Base-by-base conservation (phyloP, 1,140 invertebrate species). In the Melipona quadrifasciata region DNA sequence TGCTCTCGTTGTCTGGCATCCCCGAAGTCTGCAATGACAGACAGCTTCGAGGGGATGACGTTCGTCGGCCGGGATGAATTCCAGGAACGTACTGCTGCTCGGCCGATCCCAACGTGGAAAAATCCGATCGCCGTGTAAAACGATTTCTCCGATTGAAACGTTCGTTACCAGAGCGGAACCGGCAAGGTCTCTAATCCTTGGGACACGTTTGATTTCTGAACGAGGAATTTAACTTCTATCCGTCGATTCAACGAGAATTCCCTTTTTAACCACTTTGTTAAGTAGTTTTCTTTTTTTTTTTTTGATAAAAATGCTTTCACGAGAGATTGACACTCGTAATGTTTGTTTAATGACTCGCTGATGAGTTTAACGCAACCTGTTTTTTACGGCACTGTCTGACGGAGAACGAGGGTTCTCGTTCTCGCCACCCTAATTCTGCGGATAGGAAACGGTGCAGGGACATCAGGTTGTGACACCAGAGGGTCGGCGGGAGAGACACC, bases 1-100 rank as follows among this genome's bases (percentile, higher is more conserved):
- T 64, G 74, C 31, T 85, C 84, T 86, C 84, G 84, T 90, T 92
- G 91, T 93, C 88, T 93, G 87, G 86, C 89, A 89, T 85, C 92
- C 92, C 89, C 79, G 88, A 85, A 85, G 91, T 90, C 89, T 90
- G 83, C 87, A 92, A 86, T 93, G 92, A 93, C 91, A 93, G 91
- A 88, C 91, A 90, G 92, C 85, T 91, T 86, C 91, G 90, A 91
- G 92, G 92, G 92, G 91, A 91, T 92, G 90, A 90, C 89, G 90
- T 90, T 90, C 86, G 90, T 82, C 82, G 81, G 82, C 86, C 90
- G 87, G 39, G 90, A 92, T 88, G 91, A 90, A 91, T 84, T 68
- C 75, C 89, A 87, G 89, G 80, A 88, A 83, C 88, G 89, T 87
- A 89, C 84, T 61, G 64, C 77, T 86, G 75, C 76, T 75, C 84